Base-by-base conservation (phyloP, 2,797 vertebrate genomes). In the Lophius americanus region DNA sequence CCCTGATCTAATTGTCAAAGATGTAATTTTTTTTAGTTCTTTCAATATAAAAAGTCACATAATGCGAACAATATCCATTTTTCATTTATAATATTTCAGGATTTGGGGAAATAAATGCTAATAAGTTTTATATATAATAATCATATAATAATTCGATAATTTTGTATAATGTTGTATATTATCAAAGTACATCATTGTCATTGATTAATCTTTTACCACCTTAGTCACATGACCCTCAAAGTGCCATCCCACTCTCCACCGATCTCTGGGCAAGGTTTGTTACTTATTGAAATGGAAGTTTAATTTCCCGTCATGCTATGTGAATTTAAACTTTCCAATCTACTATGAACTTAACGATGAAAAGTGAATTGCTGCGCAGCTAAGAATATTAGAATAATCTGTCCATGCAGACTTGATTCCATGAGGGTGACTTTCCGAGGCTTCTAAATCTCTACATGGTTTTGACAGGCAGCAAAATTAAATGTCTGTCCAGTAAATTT, bases 221-320 rank as follows among this genome's bases (percentile, higher is more conserved):
- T 38, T 6, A 9, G 44, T 68, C 13, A 72, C 53, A 51, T 47
- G 52, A 36, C 59, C 51, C 41, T 56, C 52, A 61, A 61, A 72
- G 55, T 60, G 35, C 70, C 77, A 75, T 88, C 84, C 75, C 61
- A 55, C 63, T 72, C 71, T 79, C 35, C 71, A 77, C 76, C 81
- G 70, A 64, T 72, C 13, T 13, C 44, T 52, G 43, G 10, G 3
- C n/a, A 54, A 37, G 51, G 37, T 75, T 41, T 52, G 4, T 23
- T 51, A 11, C 4, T 53, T 71, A 46, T 61, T 57, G n/a, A 47
- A 52, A 49, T 41, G 42, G 12, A 5, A 23, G 3, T 8, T 39
- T 33, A 0, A 42, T 62, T 48, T 47, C 3, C 5, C n/a, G 43
- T 5, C 42, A 60, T 42, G 12, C 4, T 49, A 0, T 7, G 12